phyloP scores from a whole-genome alignment of 2,113 vertebrate genomes.

The Ameiurus melas region DNA sequence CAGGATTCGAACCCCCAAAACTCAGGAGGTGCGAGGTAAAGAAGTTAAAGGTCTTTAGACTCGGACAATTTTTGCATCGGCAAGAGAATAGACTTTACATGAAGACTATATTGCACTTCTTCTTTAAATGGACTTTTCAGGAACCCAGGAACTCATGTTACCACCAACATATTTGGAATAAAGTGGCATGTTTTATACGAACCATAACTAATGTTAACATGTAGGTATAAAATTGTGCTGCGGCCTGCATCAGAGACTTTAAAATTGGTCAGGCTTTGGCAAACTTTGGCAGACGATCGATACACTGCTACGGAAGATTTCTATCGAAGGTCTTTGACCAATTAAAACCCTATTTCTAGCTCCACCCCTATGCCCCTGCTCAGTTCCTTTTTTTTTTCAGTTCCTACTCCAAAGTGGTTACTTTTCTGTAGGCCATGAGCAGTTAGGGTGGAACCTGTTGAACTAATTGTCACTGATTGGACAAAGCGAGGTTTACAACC shows the following conservation, averaged over 20 bases:
- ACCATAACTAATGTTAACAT: not conserved
- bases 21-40: too few relatives aligned
- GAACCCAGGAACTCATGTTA: not conserved
- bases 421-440: not conserved
- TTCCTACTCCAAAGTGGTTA: not conserved
- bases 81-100: not conserved
- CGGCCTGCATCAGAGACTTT: not conserved
- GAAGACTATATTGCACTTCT: not conserved
- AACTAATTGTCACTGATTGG: not conserved
- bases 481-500: not conserved
- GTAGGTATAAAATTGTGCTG: too few relatives aligned
- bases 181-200: not conserved
- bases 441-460: not conserved
- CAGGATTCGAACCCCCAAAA: too few relatives aligned
- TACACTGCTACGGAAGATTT: not conserved
- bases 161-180: not conserved
- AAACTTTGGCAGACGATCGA: not conserved
- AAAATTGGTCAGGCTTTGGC: not conserved
- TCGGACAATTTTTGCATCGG: not conserved
- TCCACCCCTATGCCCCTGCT: not conserved
- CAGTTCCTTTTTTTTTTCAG: not conserved
- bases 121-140: not conserved
- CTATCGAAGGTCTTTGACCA: not conserved
- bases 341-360: not conserved
- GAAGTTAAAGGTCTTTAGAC: too few relatives aligned